Base-by-base conservation (phyloP, 2,888 invertebrate genomes). In the Lithophane ornitopus region DNA sequence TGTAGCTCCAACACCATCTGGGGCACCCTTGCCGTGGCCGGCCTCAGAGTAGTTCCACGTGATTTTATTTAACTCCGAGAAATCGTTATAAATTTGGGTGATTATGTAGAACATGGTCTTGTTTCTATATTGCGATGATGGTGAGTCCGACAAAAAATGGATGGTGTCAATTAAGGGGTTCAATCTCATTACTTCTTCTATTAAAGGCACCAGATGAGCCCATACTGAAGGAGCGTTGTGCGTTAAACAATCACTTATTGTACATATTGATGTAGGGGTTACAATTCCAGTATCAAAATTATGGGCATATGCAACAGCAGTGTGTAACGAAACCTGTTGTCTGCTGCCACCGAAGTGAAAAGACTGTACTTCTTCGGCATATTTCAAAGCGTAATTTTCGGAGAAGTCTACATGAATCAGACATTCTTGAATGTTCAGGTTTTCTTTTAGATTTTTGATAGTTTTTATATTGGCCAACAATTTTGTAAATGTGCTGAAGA, bases 91-190 rank as follows among this genome's bases (percentile, higher is more conserved):
- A 49, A 49, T 52, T 28, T 65, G 26, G 4, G 46, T 28, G 3
- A 76, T 84, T 26, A 82, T 58, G 61, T 72, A 82, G 70, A 86
- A 84, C 78, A 84, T 84, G 8, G 59, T 68, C 61, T 81, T 81
- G 44, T 85, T 86, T 58, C 83, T 52, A n/a, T 85, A 83, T 39
- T 85, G 82, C 8, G 81, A 74, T 4, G 69, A 46, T n/a, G 86
- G 85, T 14, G 76, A 76, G 39, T 86, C 86, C 1, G 79, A 76
- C 19, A 81, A 44, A 39, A 85, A 78, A 61, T 86, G 80, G 1
- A 49, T 49, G 7, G 49, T 49, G 46, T 46, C 46, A 46, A 46
- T 46, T 46, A 46, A 46, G 46, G 46, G 46, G 46, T 46, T 46
- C 4, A 52, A 16, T 71, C 39, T 28, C 7, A 71, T 1, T 34